Base-by-base conservation (phyloP, 2,888 invertebrate species). In the Cenopis cana region DNA sequence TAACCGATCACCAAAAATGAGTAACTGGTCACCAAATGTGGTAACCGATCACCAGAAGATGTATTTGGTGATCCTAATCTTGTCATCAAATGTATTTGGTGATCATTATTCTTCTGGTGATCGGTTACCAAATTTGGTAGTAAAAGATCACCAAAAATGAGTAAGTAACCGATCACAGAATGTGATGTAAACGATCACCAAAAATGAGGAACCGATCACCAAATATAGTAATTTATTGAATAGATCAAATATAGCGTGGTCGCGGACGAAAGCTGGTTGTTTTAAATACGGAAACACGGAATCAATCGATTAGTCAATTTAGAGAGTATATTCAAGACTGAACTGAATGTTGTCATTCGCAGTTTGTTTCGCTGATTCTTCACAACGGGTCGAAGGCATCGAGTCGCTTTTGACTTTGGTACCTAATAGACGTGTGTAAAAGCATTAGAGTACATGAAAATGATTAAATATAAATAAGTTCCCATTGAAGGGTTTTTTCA, bases 291-390 rank as follows among this genome's bases (percentile, higher is more conserved):
- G 74, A 74, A 76, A 75, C 74, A 69, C 73, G 73, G 79, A 80
- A 83, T 87, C 85, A 84, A 86, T 85, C 79, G 80, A 85, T 85
- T 87, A 86, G 91, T 91, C 91, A 90, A 91, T 91, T 91, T 90
- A 90, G 85, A 80, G 78, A 82, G 86, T 85, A 86, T 86, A 87
- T 82, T 87, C 82, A 92, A 92, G 92, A 92, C 92, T 91, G 91
- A 91, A 86, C 78, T 82, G 87, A 78, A 83, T 86, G 86, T 85
- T 83, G 85, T 80, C 76, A 73, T 74, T 74, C 75, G 74, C 69
- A 68, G 67, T 77, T 76, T 72, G 73, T 75, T 75, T 74, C 55
- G 68, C 62, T 55, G 57, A 55, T 68, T 54, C 24, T 66, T 49
- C 36, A 17, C n/a, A 50, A 59, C 64, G 46, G 46, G 33, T 14